phyloP scores from a whole-genome alignment of 2,113 vertebrate species.

The Delphinapterus leucas region DNA sequence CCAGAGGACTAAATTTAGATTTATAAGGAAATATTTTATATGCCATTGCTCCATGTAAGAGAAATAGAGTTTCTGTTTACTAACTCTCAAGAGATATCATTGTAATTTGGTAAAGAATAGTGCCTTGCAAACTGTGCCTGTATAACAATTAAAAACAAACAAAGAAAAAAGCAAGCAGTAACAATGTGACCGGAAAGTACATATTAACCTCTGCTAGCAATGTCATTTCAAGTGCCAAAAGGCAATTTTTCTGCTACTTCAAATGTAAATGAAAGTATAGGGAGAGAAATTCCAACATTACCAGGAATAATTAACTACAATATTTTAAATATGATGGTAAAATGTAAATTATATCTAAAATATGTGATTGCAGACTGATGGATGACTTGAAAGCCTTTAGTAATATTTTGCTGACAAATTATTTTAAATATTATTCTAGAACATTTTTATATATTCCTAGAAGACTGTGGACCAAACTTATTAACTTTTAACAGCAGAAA shows the following conservation, averaged over 20 bases:
- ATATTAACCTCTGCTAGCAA: background rate
- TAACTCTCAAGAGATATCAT: background rate
- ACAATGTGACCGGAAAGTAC: background rate
- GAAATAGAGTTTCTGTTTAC: background rate
- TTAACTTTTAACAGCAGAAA: background rate
- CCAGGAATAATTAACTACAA: background rate
- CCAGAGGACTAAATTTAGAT: background rate
- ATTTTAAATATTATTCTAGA: slow-evolving; percentile 9
- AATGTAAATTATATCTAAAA: background rate
- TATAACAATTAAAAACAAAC: background rate
- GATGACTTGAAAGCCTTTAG: background rate
- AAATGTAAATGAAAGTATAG: background rate
- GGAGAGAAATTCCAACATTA: background rate
- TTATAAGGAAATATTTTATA: background rate
- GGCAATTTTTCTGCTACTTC: background rate
- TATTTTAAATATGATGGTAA: background rate
- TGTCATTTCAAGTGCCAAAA: background rate
- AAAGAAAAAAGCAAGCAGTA: background rate
- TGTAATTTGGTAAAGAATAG: background rate
- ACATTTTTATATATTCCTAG: background rate
- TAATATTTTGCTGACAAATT: background rate
- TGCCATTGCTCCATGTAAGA: background rate
- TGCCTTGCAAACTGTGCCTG: background rate
- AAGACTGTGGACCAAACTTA: background rate
- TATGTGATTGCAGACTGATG: background rate